Percentiles rank a stretch among this genome's conserved stretches.
phyloP scores from a whole-genome alignment of 2,888 invertebrate species.

The Chalcosyrphus nemorum region DNA sequence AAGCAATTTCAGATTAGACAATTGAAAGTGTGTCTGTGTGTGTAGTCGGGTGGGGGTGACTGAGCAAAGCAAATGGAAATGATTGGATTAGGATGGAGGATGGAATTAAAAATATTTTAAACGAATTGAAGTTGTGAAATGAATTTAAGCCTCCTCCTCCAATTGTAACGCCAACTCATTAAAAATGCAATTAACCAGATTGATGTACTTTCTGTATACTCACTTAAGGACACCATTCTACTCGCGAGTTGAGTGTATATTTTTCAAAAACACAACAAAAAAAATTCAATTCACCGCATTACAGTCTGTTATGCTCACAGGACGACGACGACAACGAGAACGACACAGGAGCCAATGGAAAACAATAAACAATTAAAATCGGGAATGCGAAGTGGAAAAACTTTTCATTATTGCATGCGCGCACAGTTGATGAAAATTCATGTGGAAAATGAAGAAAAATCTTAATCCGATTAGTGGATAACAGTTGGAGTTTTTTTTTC shows the following conservation, averaged over 20 bases:
- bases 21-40: background rate
- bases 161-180: constrained; percentile 49
- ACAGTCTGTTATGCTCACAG: background rate
- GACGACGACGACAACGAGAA: background rate
- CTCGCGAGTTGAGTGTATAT: background rate
- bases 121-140: constrained; percentile 39
- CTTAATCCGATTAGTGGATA: constrained; percentile 10
- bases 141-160: constrained; percentile 10
- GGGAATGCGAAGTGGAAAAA: constrained; percentile 17
- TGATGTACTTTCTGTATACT: constrained; percentile 43
- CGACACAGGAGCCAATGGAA: constrained; percentile 23
- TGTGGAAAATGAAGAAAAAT: constrained; percentile 38
- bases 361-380: constrained; percentile 57
- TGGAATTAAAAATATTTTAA: constrained; percentile 45
- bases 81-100: constrained; percentile 46
- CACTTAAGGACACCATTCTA: constrained; percentile 9
- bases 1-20: constrained; percentile 48
- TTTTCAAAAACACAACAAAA: background rate
- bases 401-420: constrained; percentile 20
- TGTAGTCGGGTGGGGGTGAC: background rate
- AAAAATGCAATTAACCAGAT: constrained; percentile 69
- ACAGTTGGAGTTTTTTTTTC: background rate
- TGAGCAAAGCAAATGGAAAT: constrained; percentile 9
- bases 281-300: background rate
- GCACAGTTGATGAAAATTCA: constrained; percentile 21